Percentiles rank a stretch among this genome's conserved stretches.
Evolutionary conservation across 1,140 invertebrate genomes (phyloP).

Genomic region (Wasmannia auropunctata): DNA sequence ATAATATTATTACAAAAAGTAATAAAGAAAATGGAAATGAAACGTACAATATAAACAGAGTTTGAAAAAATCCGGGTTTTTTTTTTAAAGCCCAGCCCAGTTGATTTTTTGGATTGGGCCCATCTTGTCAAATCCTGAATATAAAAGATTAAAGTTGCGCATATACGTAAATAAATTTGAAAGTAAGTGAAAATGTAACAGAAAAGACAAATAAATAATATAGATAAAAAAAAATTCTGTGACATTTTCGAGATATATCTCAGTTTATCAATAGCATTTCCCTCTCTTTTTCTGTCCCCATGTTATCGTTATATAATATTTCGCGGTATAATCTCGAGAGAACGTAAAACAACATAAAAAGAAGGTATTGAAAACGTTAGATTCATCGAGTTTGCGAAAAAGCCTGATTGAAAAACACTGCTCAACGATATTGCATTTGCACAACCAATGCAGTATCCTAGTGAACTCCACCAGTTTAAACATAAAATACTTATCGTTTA

Average conservation of each 20-base stretch:
- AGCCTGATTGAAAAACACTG: constrained; percentile 40
- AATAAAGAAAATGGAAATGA: neutral
- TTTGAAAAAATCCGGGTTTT: too few species aligned
- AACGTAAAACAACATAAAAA: neutral
- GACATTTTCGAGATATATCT: neutral
- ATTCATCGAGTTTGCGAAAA: constrained; percentile 14
- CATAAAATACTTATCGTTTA: constrained; percentile 37
- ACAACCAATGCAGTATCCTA: neutral
- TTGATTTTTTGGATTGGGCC: too few species aligned
- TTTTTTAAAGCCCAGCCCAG: too few species aligned
- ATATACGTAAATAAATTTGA: neutral
- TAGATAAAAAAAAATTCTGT: neutral
- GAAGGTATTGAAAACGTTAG: neutral
- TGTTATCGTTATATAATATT: neutral
- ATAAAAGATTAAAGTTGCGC: neutral
- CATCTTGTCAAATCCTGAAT: too few species aligned
- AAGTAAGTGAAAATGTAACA: neutral
- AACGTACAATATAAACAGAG: too few species aligned
- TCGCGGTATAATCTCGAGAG: neutral
- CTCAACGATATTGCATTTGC: constrained; percentile 23
- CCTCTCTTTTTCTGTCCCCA: too few species aligned
- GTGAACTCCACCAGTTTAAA: constrained; percentile 29
- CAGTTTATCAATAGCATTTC: neutral
- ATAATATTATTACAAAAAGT: neutral
- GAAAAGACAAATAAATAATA: neutral